These are phyloP conservation scores for Deroplatys truncata DNA, from an alignment of 2,888 invertebrate species.

Conservation along the genomic window DNA sequence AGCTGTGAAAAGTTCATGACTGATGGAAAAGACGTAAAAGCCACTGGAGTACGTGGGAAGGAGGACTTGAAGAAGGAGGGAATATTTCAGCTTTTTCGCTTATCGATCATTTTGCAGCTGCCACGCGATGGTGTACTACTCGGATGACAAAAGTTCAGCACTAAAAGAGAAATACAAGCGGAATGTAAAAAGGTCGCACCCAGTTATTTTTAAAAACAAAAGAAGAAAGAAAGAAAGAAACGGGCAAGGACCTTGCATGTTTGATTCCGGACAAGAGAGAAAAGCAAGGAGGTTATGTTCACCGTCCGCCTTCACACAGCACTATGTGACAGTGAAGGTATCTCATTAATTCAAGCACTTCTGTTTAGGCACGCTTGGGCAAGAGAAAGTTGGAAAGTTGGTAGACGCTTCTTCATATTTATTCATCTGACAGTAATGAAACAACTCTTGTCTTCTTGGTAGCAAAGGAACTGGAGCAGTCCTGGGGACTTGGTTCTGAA, in stretches of 20 bases:
- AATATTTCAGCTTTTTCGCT: not conserved
- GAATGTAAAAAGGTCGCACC: not conserved
- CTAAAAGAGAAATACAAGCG: not conserved
- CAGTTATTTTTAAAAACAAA: not conserved
- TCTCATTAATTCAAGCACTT: not conserved
- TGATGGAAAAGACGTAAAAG: not conserved
- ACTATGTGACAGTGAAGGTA: not conserved
- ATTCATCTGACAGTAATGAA: not conserved
- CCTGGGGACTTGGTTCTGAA: not conserved
- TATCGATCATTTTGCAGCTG: not conserved
- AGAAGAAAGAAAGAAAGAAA: not conserved
- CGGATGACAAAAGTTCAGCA: not conserved
- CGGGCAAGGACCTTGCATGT: not conserved
- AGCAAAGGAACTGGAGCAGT: not conserved
- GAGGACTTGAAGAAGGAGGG: not conserved
- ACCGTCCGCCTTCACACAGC: not conserved
- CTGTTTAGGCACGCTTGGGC: not conserved
- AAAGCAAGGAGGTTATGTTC: not conserved
- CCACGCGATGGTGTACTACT: not conserved
- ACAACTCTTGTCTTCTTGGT: not conserved
- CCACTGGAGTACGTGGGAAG: not conserved
- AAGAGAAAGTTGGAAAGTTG: not conserved
- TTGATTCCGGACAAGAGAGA: not conserved
- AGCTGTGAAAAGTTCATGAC: constrained; percentile 11
- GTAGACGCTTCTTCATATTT: not conserved